phyloP scores from a whole-genome alignment of 2,797 vertebrate genomes.

The Labeo calbasu region DNA sequence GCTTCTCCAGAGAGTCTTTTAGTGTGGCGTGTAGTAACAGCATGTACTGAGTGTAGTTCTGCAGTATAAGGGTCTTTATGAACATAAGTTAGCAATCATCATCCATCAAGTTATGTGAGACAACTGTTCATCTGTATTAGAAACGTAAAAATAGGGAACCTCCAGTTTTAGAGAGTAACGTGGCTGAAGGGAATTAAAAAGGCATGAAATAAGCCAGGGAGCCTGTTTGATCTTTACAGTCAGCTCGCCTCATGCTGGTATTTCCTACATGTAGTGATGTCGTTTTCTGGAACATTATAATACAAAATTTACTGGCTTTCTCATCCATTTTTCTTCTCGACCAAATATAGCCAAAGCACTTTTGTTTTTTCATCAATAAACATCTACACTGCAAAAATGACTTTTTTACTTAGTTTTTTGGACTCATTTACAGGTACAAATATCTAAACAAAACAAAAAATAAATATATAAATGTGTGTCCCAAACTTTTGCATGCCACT shows the following conservation, averaged over 20 bases:
- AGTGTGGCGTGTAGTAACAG: slow-evolving; percentile 1
- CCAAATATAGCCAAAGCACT: neutral
- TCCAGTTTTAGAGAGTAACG: slow-evolving; percentile 24
- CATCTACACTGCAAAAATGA: neutral
- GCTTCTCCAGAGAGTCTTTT: slow-evolving; percentile 35
- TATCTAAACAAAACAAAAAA: neutral
- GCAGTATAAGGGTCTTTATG: slow-evolving; percentile 45
- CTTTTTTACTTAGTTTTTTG: neutral
- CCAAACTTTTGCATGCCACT: too few species aligned
- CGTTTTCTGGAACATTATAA: neutral
- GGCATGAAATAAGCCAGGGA: slow-evolving; percentile 25
- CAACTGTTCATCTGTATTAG: slow-evolving; percentile 37
- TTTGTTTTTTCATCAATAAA: neutral
- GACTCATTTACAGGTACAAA: neutral
- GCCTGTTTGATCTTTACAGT: slow-evolving; percentile 39
- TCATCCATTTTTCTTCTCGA: neutral
- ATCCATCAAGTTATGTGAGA: slow-evolving; percentile 44
- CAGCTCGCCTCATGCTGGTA: slow-evolving; percentile 5
- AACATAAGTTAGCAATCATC: slow-evolving; percentile 53
- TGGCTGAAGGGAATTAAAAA: slow-evolving; percentile 30
- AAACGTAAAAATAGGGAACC: slow-evolving; percentile 36
- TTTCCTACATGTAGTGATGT: slow-evolving; percentile 3
- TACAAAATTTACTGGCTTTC: neutral
- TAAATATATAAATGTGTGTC: too few species aligned
- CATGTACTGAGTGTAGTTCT: neutral